Base-by-base conservation (phyloP, 2,888 invertebrate species). In the Gryllus longicercus region DNA sequence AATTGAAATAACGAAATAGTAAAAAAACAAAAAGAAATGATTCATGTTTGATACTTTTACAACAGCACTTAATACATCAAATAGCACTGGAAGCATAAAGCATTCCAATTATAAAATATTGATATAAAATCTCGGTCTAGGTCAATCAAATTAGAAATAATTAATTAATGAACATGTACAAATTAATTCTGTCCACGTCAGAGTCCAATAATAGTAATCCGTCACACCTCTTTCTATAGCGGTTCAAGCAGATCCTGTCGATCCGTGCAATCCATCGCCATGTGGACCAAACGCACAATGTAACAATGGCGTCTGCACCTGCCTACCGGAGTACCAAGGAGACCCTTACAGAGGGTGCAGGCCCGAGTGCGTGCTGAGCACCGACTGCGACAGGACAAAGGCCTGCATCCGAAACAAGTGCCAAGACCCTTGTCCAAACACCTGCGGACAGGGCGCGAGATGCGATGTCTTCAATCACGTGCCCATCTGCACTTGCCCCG, bases 381-480 rank as follows among this genome's bases (percentile, higher is more conserved):
- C 91, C 79, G 95, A 95, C 83, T 95, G 95, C 86, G 85, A 91
- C 0, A 84, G 89, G 81, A 89, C 93, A 83, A 91, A 89, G 84
- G 92, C 94, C 79, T 96, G 96, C 85, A 89, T 92, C 74, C 90
- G 90, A 84, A 92, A 92, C 84, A 94, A 93, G 87, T 95, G 95
- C 85, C 86, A 88, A 11, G 92, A 95, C 86, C 94, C 95, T 21
- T 95, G 94, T 84, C 88, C 88, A 0, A 91, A 91, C 77, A 89
- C 90, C 4, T 93, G 93, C 84, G 92, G 92, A 12, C 87, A 87
- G 83, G 90, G 91, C 84, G 91, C 92, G 11, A 85, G 89, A 78
- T 92, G 92, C 84, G 86, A 86, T 82, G 91, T 92, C 51, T 89
- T 91, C 78, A 92, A 92, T 85, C 92, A 93, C 84, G 89, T 93